Evolutionary conservation across 2,113 vertebrate genomes (phyloP).

Genomic region (Numida meleagris): DNA sequence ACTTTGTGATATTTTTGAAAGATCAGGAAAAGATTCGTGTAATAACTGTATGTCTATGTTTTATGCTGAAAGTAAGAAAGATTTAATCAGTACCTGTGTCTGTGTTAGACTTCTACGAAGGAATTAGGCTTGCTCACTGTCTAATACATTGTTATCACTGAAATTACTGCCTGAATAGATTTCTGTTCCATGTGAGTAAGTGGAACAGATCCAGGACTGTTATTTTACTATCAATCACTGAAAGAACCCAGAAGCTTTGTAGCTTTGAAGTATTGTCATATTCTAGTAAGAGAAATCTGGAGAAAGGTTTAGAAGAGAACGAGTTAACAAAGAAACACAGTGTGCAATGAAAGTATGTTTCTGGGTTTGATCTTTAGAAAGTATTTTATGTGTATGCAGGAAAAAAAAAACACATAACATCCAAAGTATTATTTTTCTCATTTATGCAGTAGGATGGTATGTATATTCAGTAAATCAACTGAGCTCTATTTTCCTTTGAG

Average conservation of each 20-base stretch:
- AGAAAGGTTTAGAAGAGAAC: neutral
- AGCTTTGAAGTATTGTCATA: neutral
- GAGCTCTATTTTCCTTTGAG: neutral
- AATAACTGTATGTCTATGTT: neutral
- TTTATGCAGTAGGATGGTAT: neutral
- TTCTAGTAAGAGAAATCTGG: neutral
- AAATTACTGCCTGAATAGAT: constrained; percentile 16
- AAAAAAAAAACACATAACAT: neutral
- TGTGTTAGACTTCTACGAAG: neutral
- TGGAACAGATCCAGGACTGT: neutral
- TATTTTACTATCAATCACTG: neutral
- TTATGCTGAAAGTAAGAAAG: neutral
- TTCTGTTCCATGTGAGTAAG: neutral
- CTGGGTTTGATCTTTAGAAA: neutral
- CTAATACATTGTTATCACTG: neutral
- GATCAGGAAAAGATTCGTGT: neutral
- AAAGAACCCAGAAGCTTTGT: neutral
- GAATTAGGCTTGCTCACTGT: neutral
- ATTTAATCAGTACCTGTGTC: neutral
- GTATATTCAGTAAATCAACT: neutral
- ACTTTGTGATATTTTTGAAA: neutral
- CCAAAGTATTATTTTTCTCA: neutral
- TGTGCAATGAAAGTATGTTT: neutral
- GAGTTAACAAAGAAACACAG: neutral
- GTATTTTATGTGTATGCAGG: neutral